Base-by-base conservation (phyloP, 2,113 vertebrate species). In the Alosa alosa region DNA sequence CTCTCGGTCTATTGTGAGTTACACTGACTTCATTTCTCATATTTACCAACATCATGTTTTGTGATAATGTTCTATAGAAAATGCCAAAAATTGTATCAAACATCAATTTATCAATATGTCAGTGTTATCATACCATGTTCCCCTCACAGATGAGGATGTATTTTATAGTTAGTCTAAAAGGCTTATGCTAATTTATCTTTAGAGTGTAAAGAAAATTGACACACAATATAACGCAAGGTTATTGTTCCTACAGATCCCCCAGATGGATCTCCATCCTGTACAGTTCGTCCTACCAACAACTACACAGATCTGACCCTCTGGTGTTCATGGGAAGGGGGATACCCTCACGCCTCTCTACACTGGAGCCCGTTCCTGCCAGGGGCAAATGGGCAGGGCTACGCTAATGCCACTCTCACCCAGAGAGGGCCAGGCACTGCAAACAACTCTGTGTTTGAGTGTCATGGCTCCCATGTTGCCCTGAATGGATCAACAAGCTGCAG, bases 1-100 rank as follows among this genome's bases (percentile, higher is more conserved):
- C 95, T 99, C 91, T 97, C 95, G 0, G 94, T 99, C 88, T 97
- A 96, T 93, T 97, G 98, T 98, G 93, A 98, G 97, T 97, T 82
- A 86, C 1, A 7, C 72, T 39, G 31, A 41, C 72, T 36, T 36
- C 72, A 13, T 25, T 25, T 25, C 10, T 13, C 11, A 13, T 15
- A 72, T 36, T 36, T 72, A 72, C 55, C 55, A 1, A 0, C 6
- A 60, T 22, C 20, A 60, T 22, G 6, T 49, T 2, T 22, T 60
- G 55, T 20, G n/a, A n/a, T 60, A 1, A 60, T 60, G 52, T 20
- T 57, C 20, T 60, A 22, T 60, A 60, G 4, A 60, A 60, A 60
- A 60, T 22, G 55, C 20, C 55, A 20, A 17, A 18, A 18, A 55
- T 17, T 55, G 47, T 49, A 55, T 55, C 52, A 55, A 10, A 49